phyloP scores from a whole-genome alignment of 2,113 vertebrate species.

The Melanotaenia duboulayi region DNA sequence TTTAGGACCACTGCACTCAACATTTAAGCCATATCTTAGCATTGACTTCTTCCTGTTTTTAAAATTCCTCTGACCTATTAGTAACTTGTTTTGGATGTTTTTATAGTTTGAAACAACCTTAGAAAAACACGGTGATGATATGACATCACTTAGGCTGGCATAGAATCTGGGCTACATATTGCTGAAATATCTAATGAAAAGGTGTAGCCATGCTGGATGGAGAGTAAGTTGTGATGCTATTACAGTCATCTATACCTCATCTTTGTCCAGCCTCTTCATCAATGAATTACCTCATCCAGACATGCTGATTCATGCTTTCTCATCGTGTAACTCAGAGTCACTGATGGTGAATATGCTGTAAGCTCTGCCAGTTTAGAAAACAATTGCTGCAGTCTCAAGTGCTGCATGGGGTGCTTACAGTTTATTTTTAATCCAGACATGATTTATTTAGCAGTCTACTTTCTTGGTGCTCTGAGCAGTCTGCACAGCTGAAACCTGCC shows the following conservation, averaged over 20 bases:
- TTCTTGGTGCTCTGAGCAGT: slow-evolving; percentile 48
- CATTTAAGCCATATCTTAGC: slow-evolving; percentile 21
- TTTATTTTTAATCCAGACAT: slow-evolving; percentile 74
- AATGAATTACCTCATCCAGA: slow-evolving; percentile 26
- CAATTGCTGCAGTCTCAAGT: slow-evolving; percentile 45
- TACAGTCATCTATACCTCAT: slow-evolving; percentile 10
- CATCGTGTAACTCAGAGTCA: slow-evolving; percentile 37
- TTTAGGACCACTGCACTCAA: slow-evolving; percentile 21
- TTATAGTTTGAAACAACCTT: neutral
- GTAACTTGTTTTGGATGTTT: neutral
- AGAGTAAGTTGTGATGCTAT: slow-evolving; percentile 9
- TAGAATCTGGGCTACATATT: neutral
- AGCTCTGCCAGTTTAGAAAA: slow-evolving; percentile 49
- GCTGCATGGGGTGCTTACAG: slow-evolving; percentile 31
- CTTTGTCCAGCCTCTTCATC: slow-evolving; percentile 3
- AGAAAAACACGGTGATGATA: neutral
- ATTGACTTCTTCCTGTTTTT: slow-evolving; percentile 41
- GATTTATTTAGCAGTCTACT: slow-evolving; percentile 74
- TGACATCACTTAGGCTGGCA: neutral
- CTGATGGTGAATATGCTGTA: slow-evolving; percentile 48
- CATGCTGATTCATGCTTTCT: slow-evolving; percentile 56
- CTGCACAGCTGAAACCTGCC: slow-evolving; percentile 41
- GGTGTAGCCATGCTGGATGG: neutral
- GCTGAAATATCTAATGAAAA: neutral
- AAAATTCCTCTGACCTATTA: neutral